Conservation (phyloP, 2,113 vertebrate species). For the Erythrocercus mccallii region DNA sequence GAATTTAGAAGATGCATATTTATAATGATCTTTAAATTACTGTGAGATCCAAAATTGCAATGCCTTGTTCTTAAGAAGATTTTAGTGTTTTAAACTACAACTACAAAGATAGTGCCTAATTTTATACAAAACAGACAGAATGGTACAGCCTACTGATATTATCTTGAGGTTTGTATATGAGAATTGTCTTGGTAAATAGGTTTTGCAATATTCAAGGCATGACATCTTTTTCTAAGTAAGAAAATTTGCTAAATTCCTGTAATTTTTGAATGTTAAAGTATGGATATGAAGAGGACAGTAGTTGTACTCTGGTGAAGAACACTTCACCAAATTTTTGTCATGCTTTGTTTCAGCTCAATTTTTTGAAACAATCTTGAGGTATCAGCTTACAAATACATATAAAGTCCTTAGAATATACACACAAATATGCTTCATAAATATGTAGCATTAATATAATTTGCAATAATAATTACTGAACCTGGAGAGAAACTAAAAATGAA, state of each 20-base stretch:
- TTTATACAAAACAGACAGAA: neutral
- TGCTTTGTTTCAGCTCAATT: neutral
- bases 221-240: neutral
- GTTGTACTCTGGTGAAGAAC: neutral
- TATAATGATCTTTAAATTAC: neutral
- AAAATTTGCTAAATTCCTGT: neutral
- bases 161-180: neutral
- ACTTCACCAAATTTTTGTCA: neutral
- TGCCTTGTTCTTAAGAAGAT: neutral
- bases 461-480: neutral
- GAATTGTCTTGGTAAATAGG: neutral
- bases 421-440: neutral
- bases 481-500: neutral
- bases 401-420: neutral
- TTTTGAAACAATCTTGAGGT: neutral
- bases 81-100: neutral
- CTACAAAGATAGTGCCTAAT: neutral
- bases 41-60: neutral
- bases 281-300: neutral
- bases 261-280: neutral
- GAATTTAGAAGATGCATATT: neutral
- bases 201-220: neutral
- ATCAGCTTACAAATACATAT: neutral
- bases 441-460: neutral
- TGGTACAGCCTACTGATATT: neutral